phyloP scores from a whole-genome alignment of 2,888 invertebrate genomes.

The Dione vanillae region DNA sequence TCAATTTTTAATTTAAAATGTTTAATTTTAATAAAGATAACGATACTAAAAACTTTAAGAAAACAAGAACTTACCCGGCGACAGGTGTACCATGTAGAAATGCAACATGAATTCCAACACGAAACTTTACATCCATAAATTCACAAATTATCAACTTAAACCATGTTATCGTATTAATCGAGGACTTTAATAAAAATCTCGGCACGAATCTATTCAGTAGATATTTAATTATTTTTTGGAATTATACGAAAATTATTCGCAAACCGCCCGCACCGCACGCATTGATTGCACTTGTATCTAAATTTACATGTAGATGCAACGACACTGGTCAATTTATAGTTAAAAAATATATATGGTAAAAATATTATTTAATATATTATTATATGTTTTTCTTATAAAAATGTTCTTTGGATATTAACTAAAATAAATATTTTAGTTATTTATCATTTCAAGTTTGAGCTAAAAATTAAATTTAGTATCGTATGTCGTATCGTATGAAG shows the following conservation, averaged over 20 bases:
- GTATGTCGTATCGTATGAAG: background rate
- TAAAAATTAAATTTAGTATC: background rate
- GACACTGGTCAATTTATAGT: slow-evolving; percentile 9
- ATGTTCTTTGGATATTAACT: background rate
- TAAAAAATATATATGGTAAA: background rate
- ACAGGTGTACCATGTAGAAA: slow-evolving; percentile 61
- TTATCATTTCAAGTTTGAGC: background rate
- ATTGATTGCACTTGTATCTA: slow-evolving; percentile 52
- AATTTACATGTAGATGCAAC: slow-evolving; percentile 40
- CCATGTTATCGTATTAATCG: slow-evolving; percentile 50
- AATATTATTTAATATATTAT: background rate
- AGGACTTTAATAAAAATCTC: slow-evolving; percentile 45
- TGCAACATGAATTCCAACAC: slow-evolving; percentile 51
- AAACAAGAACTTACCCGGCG: slow-evolving; percentile 70
- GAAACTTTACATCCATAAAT: slow-evolving; percentile 33
- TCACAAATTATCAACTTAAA: slow-evolving; percentile 49
- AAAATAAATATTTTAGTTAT: background rate
- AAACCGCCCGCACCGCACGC: slow-evolving; percentile 50
- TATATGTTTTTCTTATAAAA: background rate
- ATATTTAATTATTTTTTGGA: slow-evolving; percentile 25
- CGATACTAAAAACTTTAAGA: slow-evolving; percentile 28
- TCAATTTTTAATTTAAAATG: background rate
- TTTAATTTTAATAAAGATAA: background rate
- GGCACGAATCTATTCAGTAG: slow-evolving; percentile 13
- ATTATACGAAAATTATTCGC: slow-evolving; percentile 32